Percentiles rank a stretch among this genome's conserved stretches.
These are phyloP conservation scores for Porites rus DNA, from an alignment of 92 coral and sea anemone species.

Conservation along the genomic window DNA sequence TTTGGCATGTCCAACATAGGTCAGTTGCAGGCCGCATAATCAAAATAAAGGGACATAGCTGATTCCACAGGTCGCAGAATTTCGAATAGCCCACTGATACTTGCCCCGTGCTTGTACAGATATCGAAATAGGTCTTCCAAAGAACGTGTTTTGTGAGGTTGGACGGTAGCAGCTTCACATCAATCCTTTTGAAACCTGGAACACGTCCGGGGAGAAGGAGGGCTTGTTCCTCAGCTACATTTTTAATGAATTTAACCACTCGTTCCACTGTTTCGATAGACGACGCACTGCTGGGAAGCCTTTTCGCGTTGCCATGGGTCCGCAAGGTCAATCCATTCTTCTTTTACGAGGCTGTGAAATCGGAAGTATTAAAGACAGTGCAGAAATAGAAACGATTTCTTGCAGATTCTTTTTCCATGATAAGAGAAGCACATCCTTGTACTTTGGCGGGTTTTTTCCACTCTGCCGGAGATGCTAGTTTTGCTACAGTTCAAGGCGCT, in stretches of 20 bases:
- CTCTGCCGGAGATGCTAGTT: conserved; percentile 33
- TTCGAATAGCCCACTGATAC: conserved; percentile 10
- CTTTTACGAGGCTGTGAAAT: conserved; percentile 34
- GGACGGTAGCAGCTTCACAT: conserved; percentile 36
- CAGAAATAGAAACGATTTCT: conserved; percentile 33
- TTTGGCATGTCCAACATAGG: conserved; percentile 35
- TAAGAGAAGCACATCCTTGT: conserved; percentile 29
- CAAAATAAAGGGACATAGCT: conserved; percentile 5
- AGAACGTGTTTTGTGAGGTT: conserved; percentile 31
- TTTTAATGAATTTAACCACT: conserved; percentile 38
- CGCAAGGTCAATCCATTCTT: conserved; percentile 32
- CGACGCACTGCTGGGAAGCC: conserved; percentile 36
- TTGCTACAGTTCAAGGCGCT: conserved; percentile 30
- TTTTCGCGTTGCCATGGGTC: conserved; percentile 24
- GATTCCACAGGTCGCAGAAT: conserved; percentile 44
- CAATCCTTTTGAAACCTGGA: conserved; percentile 10
- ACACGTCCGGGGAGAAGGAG: conserved; percentile 46
- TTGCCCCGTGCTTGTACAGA: conserved; percentile 17
- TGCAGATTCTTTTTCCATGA: conserved; percentile 37
- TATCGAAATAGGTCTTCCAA: conserved; percentile 23
- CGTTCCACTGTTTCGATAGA: conserved; percentile 22
- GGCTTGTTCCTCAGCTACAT: conserved; percentile 44
- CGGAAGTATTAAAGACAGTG: conserved; percentile 9
- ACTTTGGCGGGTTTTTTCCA: conserved; percentile 18
- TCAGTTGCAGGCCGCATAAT: conserved; percentile 5